These are phyloP conservation scores for Drosophila hamatofila DNA, from an alignment of 2,888 invertebrate species.

Conservation along the genomic window DNA sequence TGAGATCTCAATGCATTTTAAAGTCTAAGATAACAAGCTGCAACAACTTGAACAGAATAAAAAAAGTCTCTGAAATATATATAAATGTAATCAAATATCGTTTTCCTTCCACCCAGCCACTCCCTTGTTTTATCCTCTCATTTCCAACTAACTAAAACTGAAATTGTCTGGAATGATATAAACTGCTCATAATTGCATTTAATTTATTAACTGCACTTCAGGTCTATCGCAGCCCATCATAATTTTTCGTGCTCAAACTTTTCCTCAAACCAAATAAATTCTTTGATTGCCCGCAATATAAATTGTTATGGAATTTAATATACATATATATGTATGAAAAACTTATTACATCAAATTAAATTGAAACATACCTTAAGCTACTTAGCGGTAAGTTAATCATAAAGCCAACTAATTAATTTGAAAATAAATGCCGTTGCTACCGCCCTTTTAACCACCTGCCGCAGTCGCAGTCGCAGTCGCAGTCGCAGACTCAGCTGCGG, in stretches of 20 bases:
- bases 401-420: constrained; percentile 66
- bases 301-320: neutral
- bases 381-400: constrained; percentile 50
- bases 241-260: neutral
- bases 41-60: too few species aligned
- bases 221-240: neutral
- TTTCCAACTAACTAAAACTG: neutral
- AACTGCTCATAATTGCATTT: neutral
- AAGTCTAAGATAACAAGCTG: too few species aligned
- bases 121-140: neutral
- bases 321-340: neutral
- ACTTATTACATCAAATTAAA: neutral
- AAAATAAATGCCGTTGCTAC: constrained; percentile 44
- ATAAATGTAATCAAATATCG: neutral
- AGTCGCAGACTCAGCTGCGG: constrained; percentile 36
- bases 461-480: constrained; percentile 4
- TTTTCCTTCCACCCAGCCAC: rapidly evolving
- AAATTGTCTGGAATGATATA: neutral
- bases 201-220: neutral
- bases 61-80: neutral
- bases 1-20: too few species aligned
- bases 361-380: constrained; percentile 40
- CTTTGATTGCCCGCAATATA: neutral
- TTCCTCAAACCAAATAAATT: neutral
- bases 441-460: neutral